Conservation (phyloP, 2,113 vertebrate genomes). For the Marcusenius ussheri region DNA sequence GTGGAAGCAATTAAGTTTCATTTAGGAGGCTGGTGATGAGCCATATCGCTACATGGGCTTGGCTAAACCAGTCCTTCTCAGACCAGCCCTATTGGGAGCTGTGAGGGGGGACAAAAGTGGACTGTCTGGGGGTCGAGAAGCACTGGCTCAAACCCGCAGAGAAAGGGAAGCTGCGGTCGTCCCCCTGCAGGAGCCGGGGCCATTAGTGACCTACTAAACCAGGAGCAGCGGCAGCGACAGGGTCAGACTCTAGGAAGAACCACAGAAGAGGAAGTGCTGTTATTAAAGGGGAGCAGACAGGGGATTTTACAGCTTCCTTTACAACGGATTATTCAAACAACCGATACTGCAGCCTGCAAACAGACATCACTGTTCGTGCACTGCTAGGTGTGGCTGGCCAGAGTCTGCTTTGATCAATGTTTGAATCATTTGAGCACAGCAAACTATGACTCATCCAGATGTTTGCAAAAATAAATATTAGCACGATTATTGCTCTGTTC, state of each 20-base stretch:
- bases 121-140: neutral
- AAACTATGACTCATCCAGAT: slow-evolving; percentile 1
- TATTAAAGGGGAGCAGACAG: slow-evolving; percentile 12
- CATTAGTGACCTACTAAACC: neutral
- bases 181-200: too few relatives aligned
- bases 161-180: neutral
- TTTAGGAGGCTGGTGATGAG: neutral
- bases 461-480: neutral
- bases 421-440: neutral
- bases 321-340: slow-evolving; percentile 31
- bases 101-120: neutral
- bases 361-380: slow-evolving; percentile 3
- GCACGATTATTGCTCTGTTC: neutral
- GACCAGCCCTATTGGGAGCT: neutral
- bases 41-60: neutral
- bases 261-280: slow-evolving; percentile 23
- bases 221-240: neutral
- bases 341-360: neutral
- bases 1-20: neutral
- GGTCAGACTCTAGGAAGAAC: slow-evolving; percentile 1
- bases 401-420: neutral
- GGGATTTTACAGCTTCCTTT: slow-evolving; percentile 12
- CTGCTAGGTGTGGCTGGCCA: neutral
- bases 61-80: neutral
- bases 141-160: neutral